Evolutionary conservation across 2,888 invertebrate species (phyloP), one percentile per base, ranked within the genome.

Genomic region (Cantharis rufa): DNA sequence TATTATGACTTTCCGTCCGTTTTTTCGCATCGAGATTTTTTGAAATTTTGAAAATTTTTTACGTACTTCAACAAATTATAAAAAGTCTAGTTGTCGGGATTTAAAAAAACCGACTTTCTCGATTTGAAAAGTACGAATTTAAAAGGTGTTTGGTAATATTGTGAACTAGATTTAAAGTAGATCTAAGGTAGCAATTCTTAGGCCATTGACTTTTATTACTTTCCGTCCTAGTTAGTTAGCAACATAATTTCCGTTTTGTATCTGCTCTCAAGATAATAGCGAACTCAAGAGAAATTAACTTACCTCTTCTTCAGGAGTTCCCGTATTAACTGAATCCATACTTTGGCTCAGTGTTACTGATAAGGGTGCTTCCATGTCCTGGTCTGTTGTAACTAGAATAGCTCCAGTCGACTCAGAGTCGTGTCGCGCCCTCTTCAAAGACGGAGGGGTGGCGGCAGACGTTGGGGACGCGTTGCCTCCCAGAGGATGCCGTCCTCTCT

Each of bases 261-360:
- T 66, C 48, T 18, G 64, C 64, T 18, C n/a, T 66, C 18, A 24
- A 64, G 21, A 64, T n/a, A 64, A 64, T 64, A 64, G 21, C 64
- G 11, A 48, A 48, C 48, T 48, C 48, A 48, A 48, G 48, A 21
- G 69, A 11, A 32, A 69, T 18, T 27, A 16, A 89, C 94, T 91
- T 86, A 98, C 98, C 97, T 98, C 98, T 92, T 98, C 98, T 91
- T 98, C 98, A 89, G 96, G 95, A 88, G 96, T 95, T 87, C 94
- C 94, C 85, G 97, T 97, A 91, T 97, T 97, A 88, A 98, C 98
- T 86, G 97, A 97, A 91, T 98, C 98, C 97, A 98, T 97, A 91
- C 97, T 97, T 90, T 98, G 97, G 88, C 97, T 97, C 87, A 96
- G 92, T 86, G 96, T 94, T 88, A 94, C 91, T 87, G 92, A 92